Conservation (phyloP, 2,888 invertebrate genomes). For the Acanthococcus lagerstroemiae region DNA sequence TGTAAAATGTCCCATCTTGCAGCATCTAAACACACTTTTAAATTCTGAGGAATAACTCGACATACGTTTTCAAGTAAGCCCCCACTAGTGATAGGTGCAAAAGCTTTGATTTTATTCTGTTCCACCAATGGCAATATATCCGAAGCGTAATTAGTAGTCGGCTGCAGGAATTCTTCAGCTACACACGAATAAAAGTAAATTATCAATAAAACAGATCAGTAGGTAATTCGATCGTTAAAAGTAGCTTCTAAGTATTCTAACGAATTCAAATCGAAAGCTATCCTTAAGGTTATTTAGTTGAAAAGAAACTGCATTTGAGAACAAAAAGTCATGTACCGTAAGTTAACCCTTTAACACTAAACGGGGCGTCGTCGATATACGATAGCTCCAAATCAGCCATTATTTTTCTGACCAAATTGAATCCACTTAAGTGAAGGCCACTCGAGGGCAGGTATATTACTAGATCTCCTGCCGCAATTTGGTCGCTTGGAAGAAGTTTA, state of each 20-base stretch:
- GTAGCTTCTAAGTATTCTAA: too few species aligned
- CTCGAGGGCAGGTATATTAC: conserved; percentile 79
- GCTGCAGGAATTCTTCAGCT: conserved; percentile 70
- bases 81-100: conserved; percentile 92
- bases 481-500: conserved; percentile 59
- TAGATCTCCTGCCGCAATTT: conserved; percentile 63
- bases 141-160: conserved; percentile 79
- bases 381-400: conserved; percentile 55
- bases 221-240: too few species aligned
- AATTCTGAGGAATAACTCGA: conserved; percentile 60
- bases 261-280: too few species aligned
- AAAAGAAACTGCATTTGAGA: too few species aligned
- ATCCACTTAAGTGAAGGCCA: conserved; percentile 92
- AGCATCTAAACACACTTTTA: conserved; percentile 57
- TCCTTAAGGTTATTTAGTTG: too few species aligned
- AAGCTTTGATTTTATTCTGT: conserved; percentile 56
- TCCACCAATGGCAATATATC: conserved; percentile 36
- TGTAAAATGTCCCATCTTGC: conserved; percentile 59
- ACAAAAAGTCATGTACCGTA: too few species aligned
- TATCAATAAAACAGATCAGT: too few species aligned
- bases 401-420: conserved; percentile 74
- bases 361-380: conserved; percentile 59
- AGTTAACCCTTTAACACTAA: conserved; percentile 48
- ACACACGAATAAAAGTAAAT: conserved; percentile 33
- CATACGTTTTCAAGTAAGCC: conserved; percentile 83